phyloP scores from a whole-genome alignment of 2,888 invertebrate genomes.

The Megalurothrips usitatus region DNA sequence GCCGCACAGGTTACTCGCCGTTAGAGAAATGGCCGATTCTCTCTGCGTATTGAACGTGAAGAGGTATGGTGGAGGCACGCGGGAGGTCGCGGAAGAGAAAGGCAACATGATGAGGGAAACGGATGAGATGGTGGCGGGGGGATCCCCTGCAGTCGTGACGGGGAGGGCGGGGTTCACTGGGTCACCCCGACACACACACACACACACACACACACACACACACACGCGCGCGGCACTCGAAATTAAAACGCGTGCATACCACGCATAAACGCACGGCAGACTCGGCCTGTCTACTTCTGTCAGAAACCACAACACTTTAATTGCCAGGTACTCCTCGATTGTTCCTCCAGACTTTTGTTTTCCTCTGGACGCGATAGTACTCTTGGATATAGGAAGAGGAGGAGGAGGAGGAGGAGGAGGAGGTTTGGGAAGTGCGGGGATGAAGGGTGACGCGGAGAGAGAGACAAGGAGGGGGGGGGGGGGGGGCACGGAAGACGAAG shows the following conservation, averaged over 20 bases:
- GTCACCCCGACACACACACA: not conserved
- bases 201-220: conserved; percentile 6
- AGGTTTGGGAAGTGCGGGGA: too few relatives aligned
- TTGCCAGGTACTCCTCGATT: not conserved
- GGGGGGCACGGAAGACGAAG: not conserved
- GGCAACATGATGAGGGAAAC: not conserved
- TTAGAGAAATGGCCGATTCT: too few relatives aligned
- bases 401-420: too few relatives aligned
- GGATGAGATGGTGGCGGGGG: not conserved
- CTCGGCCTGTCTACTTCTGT: conserved; percentile 11
- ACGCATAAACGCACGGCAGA: not conserved
- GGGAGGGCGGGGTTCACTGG: not conserved
- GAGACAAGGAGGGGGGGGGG: too few relatives aligned
- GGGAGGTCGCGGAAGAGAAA: too few relatives aligned
- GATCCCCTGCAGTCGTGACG: not conserved
- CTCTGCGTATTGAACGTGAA: too few relatives aligned
- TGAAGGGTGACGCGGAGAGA: too few relatives aligned
- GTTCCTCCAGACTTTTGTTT: not conserved
- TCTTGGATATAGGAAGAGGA: too few relatives aligned
- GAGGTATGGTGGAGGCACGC: too few relatives aligned
- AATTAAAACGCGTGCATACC: conserved; percentile 8
- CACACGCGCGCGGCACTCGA: not conserved
- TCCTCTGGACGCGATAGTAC: too few relatives aligned
- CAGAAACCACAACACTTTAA: not conserved
- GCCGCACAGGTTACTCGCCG: too few relatives aligned